Evolutionary conservation across 2,113 vertebrate species (phyloP), one percentile per base, ranked within the genome.

Genomic region (Anarrhichthys ocellatus): DNA sequence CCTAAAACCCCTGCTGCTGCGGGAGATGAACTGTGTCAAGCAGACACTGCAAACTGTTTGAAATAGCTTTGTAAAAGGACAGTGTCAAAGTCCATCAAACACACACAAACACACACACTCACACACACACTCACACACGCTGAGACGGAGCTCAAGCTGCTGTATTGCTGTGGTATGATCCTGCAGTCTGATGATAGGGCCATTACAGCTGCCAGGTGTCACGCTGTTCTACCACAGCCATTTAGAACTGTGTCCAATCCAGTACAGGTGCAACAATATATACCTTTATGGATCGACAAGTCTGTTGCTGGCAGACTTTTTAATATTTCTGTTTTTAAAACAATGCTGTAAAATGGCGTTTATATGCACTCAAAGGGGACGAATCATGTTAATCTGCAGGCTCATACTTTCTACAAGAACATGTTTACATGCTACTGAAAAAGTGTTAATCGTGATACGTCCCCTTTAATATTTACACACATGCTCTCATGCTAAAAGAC

Each of bases 21-120:
- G 3, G 76, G 82, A 91, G 84, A 90, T 88, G 82, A 86, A 85
- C 87, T 88, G 87, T 87, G 80, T 82, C 44, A 68, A 83, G 80
- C 72, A 80, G 62, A 88, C 72, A 34, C 73, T 36, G 73, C 74
- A 80, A 82, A 87, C 46, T 67, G 72, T 85, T 74, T 78, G 78
- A 87, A 88, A 88, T 76, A 29, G 78, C 76, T 82, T 79, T 80
- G 63, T 84, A 77, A 86, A 76, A 72, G 69, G 75, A 80, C 78
- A 50, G 38, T 72, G 70, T 74, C 63, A 68, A 24, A 70, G 76
- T 80, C 76, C 76, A 67, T 73, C 32, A 69, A 68, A 44, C 10
- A 44, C 42, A 44, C 10, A 44, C 10, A 44, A 13, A 44, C 42
- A 44, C 42, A 44, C 42, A 44, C 42, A 44, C 42, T 15, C 42